Conservation (phyloP, 2,888 invertebrate genomes). For the Stenolophus ochropezus region DNA sequence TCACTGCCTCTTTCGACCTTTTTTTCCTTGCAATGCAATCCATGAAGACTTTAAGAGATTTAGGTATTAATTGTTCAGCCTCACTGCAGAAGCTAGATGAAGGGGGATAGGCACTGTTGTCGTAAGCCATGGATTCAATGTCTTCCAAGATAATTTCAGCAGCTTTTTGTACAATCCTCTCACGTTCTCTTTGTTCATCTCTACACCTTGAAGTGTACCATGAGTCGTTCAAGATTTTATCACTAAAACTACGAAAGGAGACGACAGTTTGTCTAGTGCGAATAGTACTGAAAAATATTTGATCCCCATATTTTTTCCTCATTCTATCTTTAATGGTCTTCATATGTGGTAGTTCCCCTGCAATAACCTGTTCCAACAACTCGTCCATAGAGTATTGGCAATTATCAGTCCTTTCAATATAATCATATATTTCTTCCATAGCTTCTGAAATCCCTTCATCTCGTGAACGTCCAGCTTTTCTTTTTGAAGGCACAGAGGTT, state of each 20-base stretch:
- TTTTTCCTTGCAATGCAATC: neutral
- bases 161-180: slow-evolving; percentile 42
- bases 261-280: slow-evolving; percentile 22
- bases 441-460: slow-evolving; percentile 14
- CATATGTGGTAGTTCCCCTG: slow-evolving; percentile 41
- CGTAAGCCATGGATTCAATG: slow-evolving; percentile 8
- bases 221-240: slow-evolving; percentile 19
- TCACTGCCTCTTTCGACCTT: neutral
- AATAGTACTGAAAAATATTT: slow-evolving; percentile 9
- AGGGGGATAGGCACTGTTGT: neutral
- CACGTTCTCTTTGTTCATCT: slow-evolving; percentile 25
- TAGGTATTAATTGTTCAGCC: neutral
- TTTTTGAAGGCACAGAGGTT: neutral
- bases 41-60: neutral
- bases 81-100: neutral
- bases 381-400: slow-evolving; percentile 43
- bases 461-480: neutral
- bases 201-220: slow-evolving; percentile 28
- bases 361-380: slow-evolving; percentile 53
- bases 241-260: slow-evolving; percentile 7
- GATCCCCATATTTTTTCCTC: slow-evolving; percentile 29
- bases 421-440: neutral
- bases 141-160: slow-evolving; percentile 50
- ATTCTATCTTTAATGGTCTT: slow-evolving; percentile 50
- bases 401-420: neutral